phyloP scores from a whole-genome alignment of 2,888 invertebrate species.

The Schizaphis graminum region DNA sequence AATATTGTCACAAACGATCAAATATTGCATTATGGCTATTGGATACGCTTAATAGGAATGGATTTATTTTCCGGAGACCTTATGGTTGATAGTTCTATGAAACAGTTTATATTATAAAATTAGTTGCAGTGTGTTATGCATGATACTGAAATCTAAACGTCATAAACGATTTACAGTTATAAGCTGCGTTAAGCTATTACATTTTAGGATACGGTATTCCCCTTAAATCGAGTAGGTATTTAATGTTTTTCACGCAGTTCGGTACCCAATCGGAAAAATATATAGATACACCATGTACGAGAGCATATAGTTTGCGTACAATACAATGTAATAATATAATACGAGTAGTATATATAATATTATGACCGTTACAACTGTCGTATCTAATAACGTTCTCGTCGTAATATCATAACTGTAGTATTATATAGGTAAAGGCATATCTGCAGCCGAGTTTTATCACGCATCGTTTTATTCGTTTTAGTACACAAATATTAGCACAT shows the following conservation, averaged over 20 bases:
- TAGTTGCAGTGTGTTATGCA: neutral
- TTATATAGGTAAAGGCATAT: neutral
- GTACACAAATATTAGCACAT: neutral
- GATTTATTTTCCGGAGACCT: neutral
- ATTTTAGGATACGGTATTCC: neutral
- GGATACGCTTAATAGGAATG: neutral
- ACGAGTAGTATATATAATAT: neutral
- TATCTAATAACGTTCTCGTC: neutral
- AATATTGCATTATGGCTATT: neutral
- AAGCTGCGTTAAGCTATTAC: neutral
- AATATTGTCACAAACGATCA: neutral
- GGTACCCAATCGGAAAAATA: neutral
- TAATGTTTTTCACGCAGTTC: neutral
- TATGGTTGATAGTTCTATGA: neutral
- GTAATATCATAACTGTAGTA: neutral
- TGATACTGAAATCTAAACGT: neutral
- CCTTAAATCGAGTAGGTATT: neutral
- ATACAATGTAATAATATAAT: neutral
- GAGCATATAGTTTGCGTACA: no score
- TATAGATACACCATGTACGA: neutral
- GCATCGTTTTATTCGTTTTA: constrained; percentile 1
- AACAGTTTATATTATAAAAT: neutral
- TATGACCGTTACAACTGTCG: neutral
- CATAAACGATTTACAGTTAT: neutral
- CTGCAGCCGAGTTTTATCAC: neutral